phyloP scores from a whole-genome alignment of 1,140 invertebrate species.

The Lepidurus apus region DNA sequence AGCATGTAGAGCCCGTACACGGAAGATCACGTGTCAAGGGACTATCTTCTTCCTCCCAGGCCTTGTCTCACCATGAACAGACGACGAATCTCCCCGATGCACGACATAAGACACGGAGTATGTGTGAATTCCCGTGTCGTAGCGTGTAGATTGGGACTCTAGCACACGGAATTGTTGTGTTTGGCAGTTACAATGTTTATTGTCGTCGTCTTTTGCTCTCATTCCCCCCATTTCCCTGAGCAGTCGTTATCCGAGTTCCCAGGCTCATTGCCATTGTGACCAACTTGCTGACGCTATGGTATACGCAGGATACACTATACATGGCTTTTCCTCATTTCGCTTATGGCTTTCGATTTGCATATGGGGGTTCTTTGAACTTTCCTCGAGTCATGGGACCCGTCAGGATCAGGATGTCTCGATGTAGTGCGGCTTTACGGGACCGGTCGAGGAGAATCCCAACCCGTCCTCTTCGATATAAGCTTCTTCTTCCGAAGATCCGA shows the following conservation, averaged over 20 bases:
- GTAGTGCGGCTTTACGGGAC: too few species aligned
- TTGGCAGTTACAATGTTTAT: background rate
- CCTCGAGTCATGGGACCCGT: background rate
- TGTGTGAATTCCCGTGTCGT: constrained; percentile 4
- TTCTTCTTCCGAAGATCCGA: background rate
- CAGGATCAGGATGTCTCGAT: background rate
- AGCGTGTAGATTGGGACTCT: background rate
- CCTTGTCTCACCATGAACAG: background rate
- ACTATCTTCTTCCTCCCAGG: background rate
- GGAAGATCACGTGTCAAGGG: constrained; percentile 2
- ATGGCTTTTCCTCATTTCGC: background rate
- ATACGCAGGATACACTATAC: background rate
- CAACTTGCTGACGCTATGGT: too few species aligned
- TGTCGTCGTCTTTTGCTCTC: background rate
- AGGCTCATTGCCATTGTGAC: background rate
- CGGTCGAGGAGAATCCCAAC: too few species aligned
- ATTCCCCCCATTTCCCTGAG: background rate
- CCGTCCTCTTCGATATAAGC: too few species aligned
- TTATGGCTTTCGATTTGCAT: constrained; percentile 10
- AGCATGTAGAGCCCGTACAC: background rate
- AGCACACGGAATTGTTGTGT: background rate
- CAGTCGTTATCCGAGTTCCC: background rate
- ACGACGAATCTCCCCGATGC: background rate
- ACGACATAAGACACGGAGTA: background rate
- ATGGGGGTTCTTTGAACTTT: constrained; percentile 7